Evolutionary conservation across 2,888 invertebrate genomes (phyloP).

Genomic region (Chesias legatella): DNA sequence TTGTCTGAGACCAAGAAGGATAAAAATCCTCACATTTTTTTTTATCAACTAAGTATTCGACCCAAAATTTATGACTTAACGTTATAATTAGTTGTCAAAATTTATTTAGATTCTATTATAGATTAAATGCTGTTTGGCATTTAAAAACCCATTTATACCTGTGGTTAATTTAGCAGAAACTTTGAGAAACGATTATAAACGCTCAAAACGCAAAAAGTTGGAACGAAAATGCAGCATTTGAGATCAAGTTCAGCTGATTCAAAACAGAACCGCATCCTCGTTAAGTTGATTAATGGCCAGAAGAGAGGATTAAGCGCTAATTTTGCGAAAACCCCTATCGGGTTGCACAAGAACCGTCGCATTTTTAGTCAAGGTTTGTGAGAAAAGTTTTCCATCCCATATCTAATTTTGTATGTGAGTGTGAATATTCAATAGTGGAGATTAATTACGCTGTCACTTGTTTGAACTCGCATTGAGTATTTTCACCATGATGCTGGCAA

Average conservation of each 20-base stretch:
- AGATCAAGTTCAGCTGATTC: conserved; percentile 33
- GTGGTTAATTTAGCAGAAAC: too few relatives aligned
- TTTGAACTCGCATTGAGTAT: too few relatives aligned
- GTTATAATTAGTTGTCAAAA: too few relatives aligned
- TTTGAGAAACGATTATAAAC: too few relatives aligned
- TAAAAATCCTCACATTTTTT: too few relatives aligned
- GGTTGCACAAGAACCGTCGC: conserved; percentile 28
- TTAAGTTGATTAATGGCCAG: conserved; percentile 66
- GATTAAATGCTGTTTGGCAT: too few relatives aligned
- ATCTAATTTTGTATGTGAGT: conserved; percentile 36
- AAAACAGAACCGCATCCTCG: conserved; percentile 37
- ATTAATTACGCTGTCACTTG: conserved; percentile 35
- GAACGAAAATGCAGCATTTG: conserved; percentile 15
- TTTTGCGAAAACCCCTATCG: conserved; percentile 44
- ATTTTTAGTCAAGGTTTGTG: conserved; percentile 39
- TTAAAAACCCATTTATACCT: too few relatives aligned
- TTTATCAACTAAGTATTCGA: too few relatives aligned
- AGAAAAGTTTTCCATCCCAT: conserved; percentile 35
- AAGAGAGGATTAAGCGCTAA: conserved; percentile 53
- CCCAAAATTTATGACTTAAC: too few relatives aligned
- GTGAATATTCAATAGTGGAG: conserved; percentile 40
- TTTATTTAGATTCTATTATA: too few relatives aligned
- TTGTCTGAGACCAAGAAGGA: too few relatives aligned
- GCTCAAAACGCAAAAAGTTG: conserved; percentile 1
- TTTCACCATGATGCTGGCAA: too few relatives aligned